These are phyloP conservation scores for Alosa alosa DNA, from an alignment of 2,113 vertebrate genomes.

Conservation along the genomic window DNA sequence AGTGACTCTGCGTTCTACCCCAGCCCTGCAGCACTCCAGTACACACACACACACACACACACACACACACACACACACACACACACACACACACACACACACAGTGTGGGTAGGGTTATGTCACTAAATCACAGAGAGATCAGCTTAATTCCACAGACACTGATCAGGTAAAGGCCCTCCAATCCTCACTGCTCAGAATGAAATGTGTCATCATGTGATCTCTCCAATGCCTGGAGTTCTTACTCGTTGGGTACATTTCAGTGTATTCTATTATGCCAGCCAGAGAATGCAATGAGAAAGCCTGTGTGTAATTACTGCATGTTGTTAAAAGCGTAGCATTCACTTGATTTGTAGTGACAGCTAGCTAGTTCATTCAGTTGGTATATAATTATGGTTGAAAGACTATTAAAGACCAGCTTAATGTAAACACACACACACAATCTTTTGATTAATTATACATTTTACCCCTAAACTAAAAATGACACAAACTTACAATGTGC, in stretches of 20 bases:
- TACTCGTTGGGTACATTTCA: no score
- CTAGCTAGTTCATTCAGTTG: not conserved
- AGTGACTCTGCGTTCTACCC: not conserved
- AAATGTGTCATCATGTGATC: no score
- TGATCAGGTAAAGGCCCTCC: no score
- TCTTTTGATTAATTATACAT: conserved; percentile 71
- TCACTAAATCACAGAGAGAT: no score
- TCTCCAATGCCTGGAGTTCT: no score
- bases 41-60: conserved; percentile 14
- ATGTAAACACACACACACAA: conserved; percentile 37
- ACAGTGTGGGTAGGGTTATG: conserved; percentile 14
- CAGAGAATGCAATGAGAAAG: not conserved
- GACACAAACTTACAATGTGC: conserved; percentile 64
- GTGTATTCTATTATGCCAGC: not conserved
- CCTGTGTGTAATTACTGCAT: not conserved
- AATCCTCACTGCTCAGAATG: no score
- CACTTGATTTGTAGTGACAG: not conserved
- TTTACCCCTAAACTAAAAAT: conserved; percentile 67
- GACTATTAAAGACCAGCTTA: not conserved
- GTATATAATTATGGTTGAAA: not conserved
- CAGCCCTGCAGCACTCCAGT: not conserved
- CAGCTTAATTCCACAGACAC: no score
- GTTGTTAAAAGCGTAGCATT: not conserved
- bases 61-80: conserved; percentile 16
- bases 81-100: conserved; percentile 6